Conservation (phyloP, 2,888 invertebrate species). For the Vesta saturnalis region DNA sequence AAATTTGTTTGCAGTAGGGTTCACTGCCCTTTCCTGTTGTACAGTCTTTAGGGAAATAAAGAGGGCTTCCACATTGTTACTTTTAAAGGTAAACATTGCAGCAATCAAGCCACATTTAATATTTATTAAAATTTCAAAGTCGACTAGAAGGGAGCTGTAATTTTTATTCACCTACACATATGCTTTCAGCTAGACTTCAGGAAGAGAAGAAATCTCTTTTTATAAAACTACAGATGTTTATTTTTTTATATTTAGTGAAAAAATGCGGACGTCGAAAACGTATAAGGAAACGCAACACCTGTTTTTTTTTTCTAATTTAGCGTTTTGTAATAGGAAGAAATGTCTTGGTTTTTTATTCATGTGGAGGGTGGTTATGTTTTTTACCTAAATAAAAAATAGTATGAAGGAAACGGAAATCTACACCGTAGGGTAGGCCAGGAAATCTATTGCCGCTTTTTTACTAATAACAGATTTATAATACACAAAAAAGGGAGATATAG, state of each 20-base stretch:
- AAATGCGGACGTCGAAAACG: not conserved
- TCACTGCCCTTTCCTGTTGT: conserved; percentile 33
- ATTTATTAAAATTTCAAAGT: conserved; percentile 39
- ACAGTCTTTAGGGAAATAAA: conserved; percentile 37
- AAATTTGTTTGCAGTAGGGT: conserved; percentile 33
- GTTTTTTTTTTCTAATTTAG: conserved; percentile 19
- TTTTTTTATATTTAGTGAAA: not conserved
- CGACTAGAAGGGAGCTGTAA: not conserved
- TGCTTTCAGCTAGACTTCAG: not conserved
- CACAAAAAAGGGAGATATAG: conserved; percentile 37
- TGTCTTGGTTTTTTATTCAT: conserved; percentile 12
- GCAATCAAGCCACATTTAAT: conserved; percentile 43
- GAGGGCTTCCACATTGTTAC: conserved; percentile 35
- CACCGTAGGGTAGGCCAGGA: conserved; percentile 31
- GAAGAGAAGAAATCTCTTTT: not conserved
- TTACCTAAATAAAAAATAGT: conserved; percentile 28
- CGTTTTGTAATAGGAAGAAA: conserved; percentile 14
- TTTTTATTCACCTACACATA: not conserved
- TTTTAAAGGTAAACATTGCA: conserved; percentile 42
- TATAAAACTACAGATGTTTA: conserved; percentile 10
- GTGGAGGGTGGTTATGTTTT: conserved; percentile 22
- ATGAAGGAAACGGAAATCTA: conserved; percentile 32
- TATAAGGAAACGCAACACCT: conserved; percentile 23
- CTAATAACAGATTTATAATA: conserved; percentile 27
- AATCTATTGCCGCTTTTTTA: conserved; percentile 25